Evolutionary conservation across 2,797 vertebrate species (phyloP).

Genomic region (Esox lucius): DNA sequence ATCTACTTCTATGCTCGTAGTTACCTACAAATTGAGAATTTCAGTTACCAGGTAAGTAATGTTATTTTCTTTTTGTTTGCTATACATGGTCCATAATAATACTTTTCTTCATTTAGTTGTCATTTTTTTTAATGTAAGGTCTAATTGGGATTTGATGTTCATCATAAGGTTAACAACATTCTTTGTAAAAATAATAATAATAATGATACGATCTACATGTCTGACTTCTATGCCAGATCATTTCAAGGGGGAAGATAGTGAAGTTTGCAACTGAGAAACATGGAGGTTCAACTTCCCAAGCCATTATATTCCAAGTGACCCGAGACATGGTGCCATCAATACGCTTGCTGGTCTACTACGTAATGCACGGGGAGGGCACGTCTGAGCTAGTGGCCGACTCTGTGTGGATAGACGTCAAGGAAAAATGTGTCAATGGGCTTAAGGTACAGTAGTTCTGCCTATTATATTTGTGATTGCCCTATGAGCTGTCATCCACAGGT

Average conservation of each 20-base stretch:
- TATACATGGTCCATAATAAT: background rate
- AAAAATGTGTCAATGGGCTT: constrained; percentile 82
- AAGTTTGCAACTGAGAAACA: constrained; percentile 65
- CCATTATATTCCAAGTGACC: constrained; percentile 79
- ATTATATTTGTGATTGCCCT: background rate
- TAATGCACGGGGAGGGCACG: constrained; percentile 76
- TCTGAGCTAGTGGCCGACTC: constrained; percentile 91
- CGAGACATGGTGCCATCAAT: constrained; percentile 87
- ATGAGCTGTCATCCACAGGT: too few species aligned
- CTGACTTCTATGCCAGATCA: constrained; percentile 62
- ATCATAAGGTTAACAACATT: background rate
- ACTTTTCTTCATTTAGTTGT: background rate
- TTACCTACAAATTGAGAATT: constrained; percentile 71
- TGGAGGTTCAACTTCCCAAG: constrained; percentile 57
- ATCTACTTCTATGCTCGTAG: constrained; percentile 74
- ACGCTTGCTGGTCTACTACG: constrained; percentile 88
- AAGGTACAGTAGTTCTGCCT: constrained; percentile 61
- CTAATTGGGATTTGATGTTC: background rate
- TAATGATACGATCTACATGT: background rate
- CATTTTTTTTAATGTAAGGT: background rate
- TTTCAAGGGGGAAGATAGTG: constrained; percentile 86
- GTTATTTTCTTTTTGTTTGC: background rate
- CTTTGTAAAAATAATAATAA: background rate
- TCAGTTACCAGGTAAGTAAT: constrained; percentile 86
- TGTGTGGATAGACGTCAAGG: constrained; percentile 84